Percentiles rank a stretch among this genome's conserved stretches.
These are phyloP conservation scores for Zaprionus lineosus DNA, from an alignment of 2,888 invertebrate species.

Conservation along the genomic window DNA sequence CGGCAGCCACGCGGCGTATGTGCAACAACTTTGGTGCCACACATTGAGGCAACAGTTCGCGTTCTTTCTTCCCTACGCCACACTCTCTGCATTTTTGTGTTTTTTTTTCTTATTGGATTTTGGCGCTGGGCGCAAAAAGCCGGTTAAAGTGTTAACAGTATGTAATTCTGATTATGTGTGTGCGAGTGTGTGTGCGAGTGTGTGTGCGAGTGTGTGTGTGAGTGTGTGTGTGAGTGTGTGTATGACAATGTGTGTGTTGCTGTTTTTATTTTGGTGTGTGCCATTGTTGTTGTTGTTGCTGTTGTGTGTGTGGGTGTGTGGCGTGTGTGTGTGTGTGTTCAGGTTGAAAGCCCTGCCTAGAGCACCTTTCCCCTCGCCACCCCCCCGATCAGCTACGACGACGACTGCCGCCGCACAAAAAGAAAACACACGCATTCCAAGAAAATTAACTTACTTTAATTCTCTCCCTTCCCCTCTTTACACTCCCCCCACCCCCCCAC, in stretches of 20 bases:
- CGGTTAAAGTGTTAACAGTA: conserved; percentile 59
- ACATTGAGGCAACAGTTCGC: conserved; percentile 35
- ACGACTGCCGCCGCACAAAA: too few species aligned
- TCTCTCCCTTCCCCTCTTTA: conserved; percentile 16
- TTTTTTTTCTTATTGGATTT: conserved; percentile 57
- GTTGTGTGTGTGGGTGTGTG: too few species aligned
- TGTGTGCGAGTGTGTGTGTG: conserved; percentile 10
- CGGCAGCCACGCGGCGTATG: conserved; percentile 52
- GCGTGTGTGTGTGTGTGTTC: conserved; percentile 11
- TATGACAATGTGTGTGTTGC: conserved; percentile 2
- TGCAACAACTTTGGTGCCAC: conserved; percentile 15
- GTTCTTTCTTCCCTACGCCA: too few species aligned
- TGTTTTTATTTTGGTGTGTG: background rate
- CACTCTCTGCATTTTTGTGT: too few species aligned
- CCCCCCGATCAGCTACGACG: too few species aligned
- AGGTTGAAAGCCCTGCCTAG: conserved; percentile 39
- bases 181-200: conserved; percentile 4
- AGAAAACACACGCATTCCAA: conserved; percentile 38
- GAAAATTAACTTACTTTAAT: conserved; percentile 62
- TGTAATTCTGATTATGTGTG: conserved; percentile 15
- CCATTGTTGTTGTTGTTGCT: too few species aligned
- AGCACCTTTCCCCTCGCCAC: conserved; percentile 29
- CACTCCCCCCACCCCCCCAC: too few species aligned
- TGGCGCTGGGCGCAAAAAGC: conserved; percentile 66
- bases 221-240: conserved; percentile 2